Base-by-base conservation (phyloP, 2,797 vertebrate species). In the Sebastes vulpes region DNA sequence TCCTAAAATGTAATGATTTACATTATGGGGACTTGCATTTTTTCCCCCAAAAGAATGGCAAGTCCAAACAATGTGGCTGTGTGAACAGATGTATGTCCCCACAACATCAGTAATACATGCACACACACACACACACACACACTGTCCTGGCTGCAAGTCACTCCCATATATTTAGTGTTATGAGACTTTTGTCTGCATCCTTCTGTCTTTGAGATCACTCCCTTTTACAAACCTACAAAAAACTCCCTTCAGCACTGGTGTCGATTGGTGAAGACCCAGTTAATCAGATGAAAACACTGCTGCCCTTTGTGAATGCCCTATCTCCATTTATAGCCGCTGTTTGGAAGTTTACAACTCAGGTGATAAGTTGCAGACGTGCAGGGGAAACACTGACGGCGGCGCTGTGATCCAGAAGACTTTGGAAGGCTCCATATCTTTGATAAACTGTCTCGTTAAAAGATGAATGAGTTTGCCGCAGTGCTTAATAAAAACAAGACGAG, bases 401-500 rank as follows among this genome's bases (percentile, higher is more conserved):
- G 67, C 72, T 83, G 72, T 83, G 92, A 90, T 93, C 84, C 82
- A 77, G 75, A 89, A 72, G 32, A 5, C 75, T 83, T 77, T 82
- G 85, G 68, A 72, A 60, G 59, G 58, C 84, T 84, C 65, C 75
- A 79, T 89, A 89, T 92, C 86, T 91, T 84, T 91, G 86, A 91
- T 87, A 77, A 89, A 93, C 82, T 82, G 88, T 90, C 83, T 93
- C 4, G 76, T 92, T 88, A 93, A 93, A 89, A 90, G 92, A 93
- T 92, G 79, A 95, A 92, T 88, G 82, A 89, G 83, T 83, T 87
- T 81, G 82, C 83, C 42, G 76, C 65, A 28, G 66, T 23, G 85
- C 82, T 88, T 91, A 87, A 89, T 88, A 93, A 92, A 87, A 74
- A 29, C 83, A 61, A 77, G 68, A 78, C 53, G 20, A 65, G 75